Conservation (phyloP, 2,797 vertebrate genomes). For the Rallus crepitans region DNA sequence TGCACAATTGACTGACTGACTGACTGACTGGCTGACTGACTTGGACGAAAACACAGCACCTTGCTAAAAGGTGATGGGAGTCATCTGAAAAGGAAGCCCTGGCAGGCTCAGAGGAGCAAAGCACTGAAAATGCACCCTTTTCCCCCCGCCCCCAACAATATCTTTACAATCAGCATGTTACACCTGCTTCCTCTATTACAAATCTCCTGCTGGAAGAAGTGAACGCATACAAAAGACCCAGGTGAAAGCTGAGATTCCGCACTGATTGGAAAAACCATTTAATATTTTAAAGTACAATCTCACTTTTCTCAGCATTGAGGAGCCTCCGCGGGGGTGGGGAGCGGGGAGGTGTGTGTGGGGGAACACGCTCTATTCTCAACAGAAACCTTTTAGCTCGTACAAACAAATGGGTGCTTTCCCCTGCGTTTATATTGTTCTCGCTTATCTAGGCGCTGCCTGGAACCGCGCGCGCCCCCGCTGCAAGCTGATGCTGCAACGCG, state of each 20-base stretch:
- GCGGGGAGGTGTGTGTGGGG: neutral
- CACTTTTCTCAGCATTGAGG: constrained; percentile 40
- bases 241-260: constrained; percentile 32
- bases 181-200: constrained; percentile 80
- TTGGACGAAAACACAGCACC: constrained; percentile 33
- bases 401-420: constrained; percentile 17
- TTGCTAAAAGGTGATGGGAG: constrained; percentile 46
- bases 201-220: constrained; percentile 76
- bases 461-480: accelerated
- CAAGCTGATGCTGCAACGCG: neutral
- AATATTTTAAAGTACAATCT: constrained; percentile 52
- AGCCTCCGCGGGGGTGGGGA: neutral
- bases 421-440: neutral
- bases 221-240: neutral
- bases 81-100: constrained; percentile 49
- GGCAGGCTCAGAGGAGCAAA: constrained; percentile 46
- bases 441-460: constrained; percentile 37
- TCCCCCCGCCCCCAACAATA: neutral
- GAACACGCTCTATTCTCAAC: neutral
- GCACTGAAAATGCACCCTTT: constrained; percentile 10
- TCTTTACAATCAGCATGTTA: constrained; percentile 62
- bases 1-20: neutral
- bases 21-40: neutral
- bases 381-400: neutral
- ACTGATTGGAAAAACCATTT: constrained; percentile 42